phyloP scores from a whole-genome alignment of 2,113 vertebrate species.

The Bubo bubo region DNA sequence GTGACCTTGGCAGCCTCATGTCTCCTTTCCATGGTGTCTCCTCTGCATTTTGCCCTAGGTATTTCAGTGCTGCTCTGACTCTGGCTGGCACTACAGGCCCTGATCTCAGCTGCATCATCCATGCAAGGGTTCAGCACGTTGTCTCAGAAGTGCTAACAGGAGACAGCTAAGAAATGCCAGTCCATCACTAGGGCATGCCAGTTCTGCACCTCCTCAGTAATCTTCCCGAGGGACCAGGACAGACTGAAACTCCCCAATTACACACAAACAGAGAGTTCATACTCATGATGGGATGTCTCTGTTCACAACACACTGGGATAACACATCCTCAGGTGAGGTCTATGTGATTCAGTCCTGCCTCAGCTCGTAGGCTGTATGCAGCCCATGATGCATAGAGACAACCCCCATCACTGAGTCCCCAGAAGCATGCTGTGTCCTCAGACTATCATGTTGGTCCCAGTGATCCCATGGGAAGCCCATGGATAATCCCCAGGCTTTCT shows the following conservation, averaged over 20 bases:
- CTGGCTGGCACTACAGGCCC: background rate
- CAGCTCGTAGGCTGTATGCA: background rate
- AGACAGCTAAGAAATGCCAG: background rate
- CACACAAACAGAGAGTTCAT: background rate
- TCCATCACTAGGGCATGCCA: background rate
- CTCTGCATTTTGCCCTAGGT: background rate
- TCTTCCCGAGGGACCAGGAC: background rate
- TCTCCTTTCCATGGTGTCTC: background rate
- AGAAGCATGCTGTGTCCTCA: background rate
- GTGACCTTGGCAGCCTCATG: background rate
- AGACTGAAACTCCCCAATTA: background rate
- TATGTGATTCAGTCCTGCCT: background rate
- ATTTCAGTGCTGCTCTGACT: background rate
- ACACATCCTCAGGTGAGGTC: rapidly evolving
- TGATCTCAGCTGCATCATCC: background rate
- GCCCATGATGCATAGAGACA: background rate
- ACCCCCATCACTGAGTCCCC: background rate
- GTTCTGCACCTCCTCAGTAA: background rate
- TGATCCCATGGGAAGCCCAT: background rate
- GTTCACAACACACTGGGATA: background rate
- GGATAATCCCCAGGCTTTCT: background rate
- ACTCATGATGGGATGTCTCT: background rate
- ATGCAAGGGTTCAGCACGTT: rapidly evolving
- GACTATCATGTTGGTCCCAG: background rate
- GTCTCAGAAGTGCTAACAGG: background rate